These are phyloP conservation scores for Thalassoma bifasciatum DNA, from an alignment of 2,113 vertebrate genomes.

Conservation along the genomic window DNA sequence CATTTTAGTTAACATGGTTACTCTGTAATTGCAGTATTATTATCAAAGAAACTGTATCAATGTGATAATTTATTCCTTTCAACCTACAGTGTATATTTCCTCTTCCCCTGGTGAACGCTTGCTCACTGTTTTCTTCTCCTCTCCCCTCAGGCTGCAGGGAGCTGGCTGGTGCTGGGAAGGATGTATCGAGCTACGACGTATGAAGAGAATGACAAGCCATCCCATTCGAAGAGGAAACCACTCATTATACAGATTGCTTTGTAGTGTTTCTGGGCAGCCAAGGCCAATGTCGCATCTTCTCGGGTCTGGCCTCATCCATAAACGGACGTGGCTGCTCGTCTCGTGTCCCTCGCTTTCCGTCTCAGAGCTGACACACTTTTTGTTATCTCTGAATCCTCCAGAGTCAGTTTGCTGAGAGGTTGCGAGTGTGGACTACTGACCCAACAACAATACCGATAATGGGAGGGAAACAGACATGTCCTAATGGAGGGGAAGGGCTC, in stretches of 20 bases:
- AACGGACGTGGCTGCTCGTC: constrained; percentile 24
- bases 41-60: constrained; percentile 42
- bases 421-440: constrained; percentile 39
- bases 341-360: constrained; percentile 1
- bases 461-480: constrained; percentile 54
- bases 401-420: constrained; percentile 56
- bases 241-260: constrained; percentile 81
- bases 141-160: constrained; percentile 52
- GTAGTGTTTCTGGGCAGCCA: constrained; percentile 66
- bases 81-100: constrained; percentile 22
- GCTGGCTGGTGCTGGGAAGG: constrained; percentile 53
- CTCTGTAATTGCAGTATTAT: constrained; percentile 31
- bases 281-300: constrained; percentile 69
- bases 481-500: constrained; percentile 62
- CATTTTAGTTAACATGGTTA: constrained; percentile 34
- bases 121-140: constrained; percentile 53
- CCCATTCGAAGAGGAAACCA: constrained; percentile 65
- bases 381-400: constrained; percentile 29
- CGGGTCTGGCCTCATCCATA: constrained; percentile 48
- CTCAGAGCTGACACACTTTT: constrained; percentile 38
- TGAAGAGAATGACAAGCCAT: constrained; percentile 69
- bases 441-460: constrained; percentile 58
- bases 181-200: constrained; percentile 55
- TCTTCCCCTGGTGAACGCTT: constrained; percentile 32
- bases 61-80: constrained; percentile 31